Evolutionary conservation across 2,113 vertebrate genomes (phyloP), one percentile per base, ranked within the genome.

Genomic region (Nannobrachium achirus): DNA sequence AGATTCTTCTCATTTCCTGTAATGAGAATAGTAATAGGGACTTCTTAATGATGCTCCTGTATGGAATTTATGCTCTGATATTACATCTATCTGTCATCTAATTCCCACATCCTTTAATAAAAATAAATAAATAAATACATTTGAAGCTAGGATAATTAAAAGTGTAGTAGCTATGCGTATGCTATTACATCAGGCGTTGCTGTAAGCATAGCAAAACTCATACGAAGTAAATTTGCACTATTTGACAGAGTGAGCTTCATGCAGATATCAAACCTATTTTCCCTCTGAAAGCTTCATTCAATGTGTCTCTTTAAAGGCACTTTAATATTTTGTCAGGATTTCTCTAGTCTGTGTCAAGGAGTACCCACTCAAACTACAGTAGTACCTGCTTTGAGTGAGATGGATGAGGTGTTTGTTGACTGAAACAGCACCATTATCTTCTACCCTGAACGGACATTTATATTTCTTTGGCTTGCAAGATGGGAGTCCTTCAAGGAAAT

Each of bases 401-500:
- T 19, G 41, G 55, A 76, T 76, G 44, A 52, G 49, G 42, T 45
- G 53, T 64, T 71, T 66, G 67, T 53, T 76, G 50, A 51, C 68
- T 58, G 62, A 67, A 76, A 71, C 57, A 64, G 53, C 10, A 60
- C 65, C 60, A 62, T 18, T 38, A 5, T 56, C 1, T 33, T 67
- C 61, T 48, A 57, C 48, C 3, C 44, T 67, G 71, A 68, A 71
- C 73, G 4, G 48, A 70, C 49, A 82, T 81, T 57, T 63, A 56
- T 68, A 66, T 58, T 74, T 51, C 16, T 62, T 40, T 40, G 46
- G 63, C 75, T 71, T 76, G 56, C 69, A 79, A 70, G 67, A 61
- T 40, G 63, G 0, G 8, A 75, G 66, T 76, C 62, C 68, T 79
- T 75, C 68, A 57, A 73, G 57, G 61, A 77, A 79, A 70, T 65